A percentile compares a stretch with the other conserved stretches of the same genome.
These are phyloP conservation scores for Chaenocephalus aceratus DNA, from an alignment of 2,113 vertebrate species.

Conservation along the genomic window DNA sequence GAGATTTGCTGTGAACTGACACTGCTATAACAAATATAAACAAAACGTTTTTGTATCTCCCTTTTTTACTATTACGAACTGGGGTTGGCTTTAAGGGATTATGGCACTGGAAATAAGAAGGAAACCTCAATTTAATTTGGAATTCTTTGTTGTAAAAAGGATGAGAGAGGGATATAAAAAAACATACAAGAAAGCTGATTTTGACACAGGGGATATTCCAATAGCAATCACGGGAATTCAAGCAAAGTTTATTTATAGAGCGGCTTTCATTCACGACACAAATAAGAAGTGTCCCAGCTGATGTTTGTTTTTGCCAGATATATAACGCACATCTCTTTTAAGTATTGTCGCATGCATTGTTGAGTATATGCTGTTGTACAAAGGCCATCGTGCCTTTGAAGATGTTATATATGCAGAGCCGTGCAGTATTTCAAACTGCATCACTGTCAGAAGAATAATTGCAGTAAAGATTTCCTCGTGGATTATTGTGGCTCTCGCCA, in stretches of 20 bases:
- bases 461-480: slow-evolving; percentile 41
- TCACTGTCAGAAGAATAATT: slow-evolving; percentile 43
- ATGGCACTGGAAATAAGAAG: background rate
- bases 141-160: slow-evolving; percentile 3
- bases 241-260: slow-evolving; percentile 35
- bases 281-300: slow-evolving; percentile 2
- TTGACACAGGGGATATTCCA: background rate
- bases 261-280: slow-evolving; percentile 13
- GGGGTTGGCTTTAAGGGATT: background rate
- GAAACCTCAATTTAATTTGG: background rate
- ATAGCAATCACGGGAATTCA: slow-evolving; percentile 2
- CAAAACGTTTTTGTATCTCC: background rate
- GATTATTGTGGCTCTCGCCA: slow-evolving; percentile 20
- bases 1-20: background rate
- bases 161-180: background rate
- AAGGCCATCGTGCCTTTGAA: slow-evolving; percentile 10
- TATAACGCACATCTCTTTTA: background rate
- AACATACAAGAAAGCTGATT: background rate
- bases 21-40: background rate
- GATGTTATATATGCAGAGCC: slow-evolving; percentile 10
- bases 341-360: background rate
- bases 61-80: background rate
- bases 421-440: slow-evolving; percentile 29
- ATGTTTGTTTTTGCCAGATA: slow-evolving; percentile 1
- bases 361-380: background rate